Base-by-base conservation (phyloP, 2,113 vertebrate genomes). In the Cichladusa arquata region DNA sequence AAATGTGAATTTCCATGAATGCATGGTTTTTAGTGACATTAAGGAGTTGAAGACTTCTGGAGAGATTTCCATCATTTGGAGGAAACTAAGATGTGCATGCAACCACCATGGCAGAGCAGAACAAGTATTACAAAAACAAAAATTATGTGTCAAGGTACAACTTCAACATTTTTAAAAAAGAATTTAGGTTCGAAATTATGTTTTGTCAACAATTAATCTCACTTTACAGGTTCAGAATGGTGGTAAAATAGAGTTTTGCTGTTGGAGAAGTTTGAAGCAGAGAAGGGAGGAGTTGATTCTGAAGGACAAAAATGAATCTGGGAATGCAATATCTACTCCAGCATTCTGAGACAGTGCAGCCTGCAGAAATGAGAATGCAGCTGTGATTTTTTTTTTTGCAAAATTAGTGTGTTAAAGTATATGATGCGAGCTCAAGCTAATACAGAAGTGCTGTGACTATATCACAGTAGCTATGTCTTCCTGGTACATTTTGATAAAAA, bases 401-500 rank as follows among this genome's bases (percentile, higher is more conserved):
- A 47, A 94, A 82, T 44, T 15, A 69, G 3, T 80, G 20, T 29
- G 36, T 84, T 66, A 53, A 82, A 89, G 50, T 82, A 22, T 10
- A 4, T 0, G 3, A 51, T 66, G 67, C 26, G 58, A 73, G 18
- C 54, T 45, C 44, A 72, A 80, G n/a, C 16, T 67, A 47, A 47
- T 81, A 69, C 44, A 31, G 3, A 72, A 76, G 19, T 45, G 26
- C 47, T 66, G 20, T 77, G 40, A 38, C 23, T 60, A 3, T 69
- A 29, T 91, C 45, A 40, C 29, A 57, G 66, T 45, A 84, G n/a
- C 58, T 77, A 24, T 86, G 48, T 58, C 40, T 81, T 64, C 48
- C n/a, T 93, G 61, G 33, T 70, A 3, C 51, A 56, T 93, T 94
- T 92, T 61, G 67, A 74, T 50, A 86, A 70, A 95, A 96, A 92